Evolutionary conservation across 2,113 vertebrate species (phyloP).

Genomic region (Oryzias javanicus): DNA sequence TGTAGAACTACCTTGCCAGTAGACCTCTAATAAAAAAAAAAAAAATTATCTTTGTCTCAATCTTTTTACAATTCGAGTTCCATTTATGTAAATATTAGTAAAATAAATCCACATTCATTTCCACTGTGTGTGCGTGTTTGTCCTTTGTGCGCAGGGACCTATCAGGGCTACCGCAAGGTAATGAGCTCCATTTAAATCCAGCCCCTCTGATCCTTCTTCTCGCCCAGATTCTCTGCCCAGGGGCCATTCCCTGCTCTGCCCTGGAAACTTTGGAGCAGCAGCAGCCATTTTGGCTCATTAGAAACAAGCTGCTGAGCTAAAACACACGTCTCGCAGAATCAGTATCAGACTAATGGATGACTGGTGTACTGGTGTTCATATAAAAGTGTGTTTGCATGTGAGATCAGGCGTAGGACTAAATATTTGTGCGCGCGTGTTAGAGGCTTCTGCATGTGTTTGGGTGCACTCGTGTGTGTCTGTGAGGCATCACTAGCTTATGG

Average conservation of each 20-base stretch:
- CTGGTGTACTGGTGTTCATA: constrained; percentile 43
- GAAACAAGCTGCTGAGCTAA: constrained; percentile 60
- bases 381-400: constrained; percentile 38
- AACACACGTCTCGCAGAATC: constrained; percentile 58
- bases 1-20: constrained; percentile 63
- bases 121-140: constrained; percentile 29
- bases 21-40: constrained; percentile 40
- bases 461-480: constrained; percentile 17
- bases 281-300: constrained; percentile 74
- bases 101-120: constrained; percentile 8
- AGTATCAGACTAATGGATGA: constrained; percentile 55
- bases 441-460: constrained; percentile 18
- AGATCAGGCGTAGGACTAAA: constrained; percentile 46
- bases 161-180: constrained; percentile 63
- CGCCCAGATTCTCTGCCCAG: constrained; percentile 69
- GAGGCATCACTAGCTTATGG: constrained; percentile 57
- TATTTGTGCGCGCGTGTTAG: constrained; percentile 33
- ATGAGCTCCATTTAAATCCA: constrained; percentile 76
- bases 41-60: not conserved
- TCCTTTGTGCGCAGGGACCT: constrained; percentile 61
- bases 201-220: constrained; percentile 67
- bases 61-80: too few species aligned
- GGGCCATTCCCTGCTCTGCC: constrained; percentile 61
- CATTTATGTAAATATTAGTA: not conserved
- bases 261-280: constrained; percentile 61